phyloP scores from a whole-genome alignment of 2,797 vertebrate species.

The Coilia nasus region DNA sequence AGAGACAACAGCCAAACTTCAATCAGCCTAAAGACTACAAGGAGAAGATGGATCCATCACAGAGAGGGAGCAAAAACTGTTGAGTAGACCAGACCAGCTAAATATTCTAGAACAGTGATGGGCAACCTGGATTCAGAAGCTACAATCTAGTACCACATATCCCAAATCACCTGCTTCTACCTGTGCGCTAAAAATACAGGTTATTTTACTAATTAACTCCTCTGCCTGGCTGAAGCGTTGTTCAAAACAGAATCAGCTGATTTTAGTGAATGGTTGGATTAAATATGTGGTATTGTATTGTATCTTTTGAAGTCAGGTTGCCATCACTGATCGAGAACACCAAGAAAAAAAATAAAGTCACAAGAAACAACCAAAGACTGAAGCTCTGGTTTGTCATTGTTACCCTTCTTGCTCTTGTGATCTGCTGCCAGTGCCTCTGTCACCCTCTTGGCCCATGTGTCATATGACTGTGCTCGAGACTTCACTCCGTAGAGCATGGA shows the following conservation, averaged over 20 bases:
- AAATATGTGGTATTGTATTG: too few species aligned
- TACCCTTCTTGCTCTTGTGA: slow-evolving; percentile 96
- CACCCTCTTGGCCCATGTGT: slow-evolving; percentile 94
- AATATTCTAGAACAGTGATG: neutral
- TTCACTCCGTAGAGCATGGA: slow-evolving; percentile 93
- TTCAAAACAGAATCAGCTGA: too few species aligned
- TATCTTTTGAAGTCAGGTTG: too few species aligned
- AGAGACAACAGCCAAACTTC: neutral
- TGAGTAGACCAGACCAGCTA: neutral
- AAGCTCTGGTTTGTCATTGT: slow-evolving; percentile 12
- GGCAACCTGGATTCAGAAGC: too few species aligned
- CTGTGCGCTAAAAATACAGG: too few species aligned
- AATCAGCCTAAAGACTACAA: neutral
- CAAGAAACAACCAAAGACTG: neutral
- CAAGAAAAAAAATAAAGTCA: neutral
- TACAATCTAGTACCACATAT: too few species aligned
- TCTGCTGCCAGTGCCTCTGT: slow-evolving; percentile 90
- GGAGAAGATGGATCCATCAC: neutral
- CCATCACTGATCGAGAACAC: neutral
- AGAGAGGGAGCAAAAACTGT: neutral
- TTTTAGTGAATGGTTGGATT: too few species aligned
- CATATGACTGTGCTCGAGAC: slow-evolving; percentile 94
- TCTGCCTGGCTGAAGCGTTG: too few species aligned
- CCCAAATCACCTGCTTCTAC: neutral
- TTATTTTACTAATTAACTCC: too few species aligned